Conservation (phyloP, 2,113 vertebrate genomes). For the Pituophis catenifer region DNA sequence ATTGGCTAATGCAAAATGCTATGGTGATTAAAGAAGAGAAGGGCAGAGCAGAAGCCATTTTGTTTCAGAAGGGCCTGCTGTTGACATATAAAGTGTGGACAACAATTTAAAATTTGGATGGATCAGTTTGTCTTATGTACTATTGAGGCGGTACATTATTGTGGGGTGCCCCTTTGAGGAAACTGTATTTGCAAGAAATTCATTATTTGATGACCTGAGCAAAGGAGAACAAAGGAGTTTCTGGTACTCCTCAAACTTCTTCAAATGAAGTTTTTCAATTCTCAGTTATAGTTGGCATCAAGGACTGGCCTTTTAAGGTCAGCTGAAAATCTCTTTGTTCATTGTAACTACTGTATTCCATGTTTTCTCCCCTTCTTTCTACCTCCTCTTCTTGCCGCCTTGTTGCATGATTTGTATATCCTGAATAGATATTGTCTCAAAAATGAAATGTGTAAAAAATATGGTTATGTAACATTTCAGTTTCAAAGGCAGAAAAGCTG, state of each 20-base stretch:
- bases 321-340: background rate
- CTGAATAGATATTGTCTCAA: background rate
- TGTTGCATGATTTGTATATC: background rate
- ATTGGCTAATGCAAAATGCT: background rate
- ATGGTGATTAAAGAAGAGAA: background rate
- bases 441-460: background rate
- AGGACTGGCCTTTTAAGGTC: background rate
- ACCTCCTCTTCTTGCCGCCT: background rate
- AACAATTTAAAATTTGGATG: background rate
- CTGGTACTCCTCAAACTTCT: background rate
- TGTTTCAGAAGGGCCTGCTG: background rate
- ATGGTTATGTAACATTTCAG: background rate
- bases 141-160: background rate
- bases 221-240: background rate
- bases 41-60: background rate
- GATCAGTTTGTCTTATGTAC: background rate
- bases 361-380: background rate
- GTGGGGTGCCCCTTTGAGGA: background rate
- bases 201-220: background rate
- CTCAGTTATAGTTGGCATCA: background rate
- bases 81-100: background rate
- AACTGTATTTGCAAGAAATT: background rate
- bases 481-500: background rate
- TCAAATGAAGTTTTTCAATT: background rate
- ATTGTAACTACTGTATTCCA: background rate